Conservation (phyloP, 2,797 vertebrate species). For the Melanotaenia maccullochi region DNA sequence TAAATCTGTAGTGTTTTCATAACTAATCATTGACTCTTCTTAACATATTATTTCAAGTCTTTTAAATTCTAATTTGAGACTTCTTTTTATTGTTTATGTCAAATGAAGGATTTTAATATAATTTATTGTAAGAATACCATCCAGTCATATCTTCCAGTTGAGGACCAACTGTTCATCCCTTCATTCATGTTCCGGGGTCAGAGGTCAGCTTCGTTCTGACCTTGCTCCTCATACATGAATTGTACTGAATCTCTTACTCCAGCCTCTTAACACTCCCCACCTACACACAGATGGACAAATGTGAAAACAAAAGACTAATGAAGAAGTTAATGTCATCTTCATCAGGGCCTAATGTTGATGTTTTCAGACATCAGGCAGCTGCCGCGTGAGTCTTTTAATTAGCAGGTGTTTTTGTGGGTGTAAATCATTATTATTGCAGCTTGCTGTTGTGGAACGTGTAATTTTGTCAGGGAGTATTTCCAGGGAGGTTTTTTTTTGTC, state of each 20-base stretch:
- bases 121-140: too few relatives aligned
- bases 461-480: slow-evolving; percentile 20
- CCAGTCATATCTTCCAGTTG: too few relatives aligned
- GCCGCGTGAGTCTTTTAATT: slow-evolving; percentile 76
- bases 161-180: neutral
- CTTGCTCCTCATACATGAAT: neutral
- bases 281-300: slow-evolving; percentile 6
- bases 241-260: neutral
- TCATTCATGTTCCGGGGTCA: neutral
- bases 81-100: neutral
- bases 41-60: too few relatives aligned
- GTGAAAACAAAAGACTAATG: slow-evolving; percentile 38
- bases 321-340: slow-evolving; percentile 33
- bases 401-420: slow-evolving; percentile 49
- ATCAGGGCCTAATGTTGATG: slow-evolving; percentile 39
- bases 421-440: slow-evolving; percentile 36
- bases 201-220: neutral
- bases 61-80: too few relatives aligned
- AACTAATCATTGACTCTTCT: too few relatives aligned
- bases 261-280: neutral
- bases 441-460: slow-evolving; percentile 10
- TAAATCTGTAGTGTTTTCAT: too few relatives aligned
- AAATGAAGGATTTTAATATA: neutral
- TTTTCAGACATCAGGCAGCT: slow-evolving; percentile 51
- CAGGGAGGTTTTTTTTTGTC: neutral